These are phyloP conservation scores for Listronotus bonariensis DNA, from an alignment of 1,140 invertebrate species.

Conservation along the genomic window DNA sequence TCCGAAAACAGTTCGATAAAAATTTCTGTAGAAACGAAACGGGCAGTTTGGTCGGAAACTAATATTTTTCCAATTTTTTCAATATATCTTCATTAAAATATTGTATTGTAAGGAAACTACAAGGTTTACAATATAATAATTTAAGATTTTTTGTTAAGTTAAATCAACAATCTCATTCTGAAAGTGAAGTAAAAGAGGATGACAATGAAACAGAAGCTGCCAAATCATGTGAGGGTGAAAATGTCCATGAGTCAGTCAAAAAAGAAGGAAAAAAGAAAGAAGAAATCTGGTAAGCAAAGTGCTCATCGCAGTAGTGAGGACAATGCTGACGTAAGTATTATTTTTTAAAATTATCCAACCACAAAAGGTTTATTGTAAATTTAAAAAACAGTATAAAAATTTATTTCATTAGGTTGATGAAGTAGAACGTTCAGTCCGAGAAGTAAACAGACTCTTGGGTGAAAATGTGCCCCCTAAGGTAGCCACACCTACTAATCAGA, in stretches of 20 bases:
- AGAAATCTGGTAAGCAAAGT: constrained; percentile 59
- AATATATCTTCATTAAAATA: too few relatives aligned
- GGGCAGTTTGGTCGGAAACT: too few relatives aligned
- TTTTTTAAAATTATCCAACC: too few relatives aligned
- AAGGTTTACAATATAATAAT: too few relatives aligned
- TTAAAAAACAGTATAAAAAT: neutral
- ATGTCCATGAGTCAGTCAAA: constrained; percentile 56
- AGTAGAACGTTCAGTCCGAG: constrained; percentile 70
- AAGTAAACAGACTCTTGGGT: constrained; percentile 76
- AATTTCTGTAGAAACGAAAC: too few relatives aligned
- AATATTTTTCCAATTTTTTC: too few relatives aligned
- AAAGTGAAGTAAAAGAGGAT: constrained; percentile 73
- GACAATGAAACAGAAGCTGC: constrained; percentile 68
- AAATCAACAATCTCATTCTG: constrained; percentile 65
- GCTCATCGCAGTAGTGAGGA: constrained; percentile 65
- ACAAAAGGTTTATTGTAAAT: too few relatives aligned
- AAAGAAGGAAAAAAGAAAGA: constrained; percentile 71
- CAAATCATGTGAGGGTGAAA: constrained; percentile 55
- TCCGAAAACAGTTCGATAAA: too few relatives aligned
- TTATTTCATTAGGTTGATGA: constrained; percentile 66
- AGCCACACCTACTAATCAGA: constrained; percentile 39
- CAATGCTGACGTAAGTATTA: constrained; percentile 61
- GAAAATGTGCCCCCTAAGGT: constrained; percentile 56
- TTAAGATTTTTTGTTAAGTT: constrained; percentile 54
- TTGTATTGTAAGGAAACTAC: too few relatives aligned